Evolutionary conservation across 2,113 vertebrate genomes (phyloP).

Genomic region (Salminus brasiliensis): DNA sequence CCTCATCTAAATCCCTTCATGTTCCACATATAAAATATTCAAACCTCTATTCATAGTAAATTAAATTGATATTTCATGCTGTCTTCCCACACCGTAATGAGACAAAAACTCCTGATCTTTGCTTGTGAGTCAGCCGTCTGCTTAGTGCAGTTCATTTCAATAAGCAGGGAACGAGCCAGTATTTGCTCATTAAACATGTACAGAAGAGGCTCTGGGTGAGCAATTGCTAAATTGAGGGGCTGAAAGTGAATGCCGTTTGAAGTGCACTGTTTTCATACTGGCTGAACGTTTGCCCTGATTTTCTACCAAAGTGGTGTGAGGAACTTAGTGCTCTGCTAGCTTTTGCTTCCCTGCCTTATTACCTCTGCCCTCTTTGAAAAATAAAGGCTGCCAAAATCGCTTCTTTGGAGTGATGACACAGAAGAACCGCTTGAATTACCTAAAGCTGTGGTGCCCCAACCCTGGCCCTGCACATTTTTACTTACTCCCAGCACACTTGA

Average conservation of each 20-base stretch:
- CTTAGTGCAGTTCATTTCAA: background rate
- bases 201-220: background rate
- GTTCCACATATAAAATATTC: constrained; percentile 36
- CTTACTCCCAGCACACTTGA: too few species aligned
- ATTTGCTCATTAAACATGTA: background rate
- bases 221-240: background rate
- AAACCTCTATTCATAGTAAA: constrained; percentile 30
- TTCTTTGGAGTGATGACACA: too few species aligned
- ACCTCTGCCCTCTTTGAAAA: too few species aligned
- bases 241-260: too few species aligned
- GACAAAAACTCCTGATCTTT: constrained; percentile 4
- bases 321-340: too few species aligned
- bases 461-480: too few species aligned
- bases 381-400: too few species aligned
- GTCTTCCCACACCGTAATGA: constrained; percentile 35
- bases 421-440: too few species aligned
- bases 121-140: background rate
- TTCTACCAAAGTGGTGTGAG: background rate
- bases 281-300: background rate
- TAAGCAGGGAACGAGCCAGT: background rate
- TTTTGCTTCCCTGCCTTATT: too few species aligned
- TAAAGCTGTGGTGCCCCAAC: too few species aligned
- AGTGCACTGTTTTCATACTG: background rate
- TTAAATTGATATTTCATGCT: constrained; percentile 31
- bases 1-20: background rate